These are phyloP conservation scores for Petrosia ficiformis DNA, from an alignment of 37 sponge, comb jelly and placozoan species.

Conservation along the genomic window DNA sequence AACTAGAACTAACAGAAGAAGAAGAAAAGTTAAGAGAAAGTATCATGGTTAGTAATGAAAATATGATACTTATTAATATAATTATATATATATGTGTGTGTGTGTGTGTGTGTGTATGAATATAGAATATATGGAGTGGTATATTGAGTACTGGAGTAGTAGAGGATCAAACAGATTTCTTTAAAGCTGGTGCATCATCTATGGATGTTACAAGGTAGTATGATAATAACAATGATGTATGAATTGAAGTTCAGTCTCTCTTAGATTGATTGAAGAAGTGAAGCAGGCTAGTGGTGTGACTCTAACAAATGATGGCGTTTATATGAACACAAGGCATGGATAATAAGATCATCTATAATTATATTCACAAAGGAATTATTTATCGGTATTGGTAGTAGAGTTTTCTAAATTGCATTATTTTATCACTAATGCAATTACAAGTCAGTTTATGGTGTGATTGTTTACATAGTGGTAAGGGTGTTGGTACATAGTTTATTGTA, in stretches of 20 bases:
- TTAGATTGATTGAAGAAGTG: slow-evolving; percentile 84
- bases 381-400: no score
- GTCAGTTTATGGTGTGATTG: no score
- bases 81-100: not conserved
- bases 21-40: slow-evolving; percentile 63
- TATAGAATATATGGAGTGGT: slow-evolving; percentile 65
- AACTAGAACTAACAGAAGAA: slow-evolving; percentile 69
- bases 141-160: slow-evolving; percentile 62
- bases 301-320: slow-evolving; percentile 81
- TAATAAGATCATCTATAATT: no score
- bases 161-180: slow-evolving; percentile 90
- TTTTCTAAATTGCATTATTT: no score
- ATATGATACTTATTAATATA: not conserved
- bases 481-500: no score
- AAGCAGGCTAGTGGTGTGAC: slow-evolving; percentile 56
- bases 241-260: no score
- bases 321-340: no score
- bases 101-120: no score
- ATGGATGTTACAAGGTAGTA: slow-evolving; percentile 95
- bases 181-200: slow-evolving; percentile 84
- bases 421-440: no score
- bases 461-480: no score
- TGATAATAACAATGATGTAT: no score
- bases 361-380: no score
- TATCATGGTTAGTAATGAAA: slow-evolving; percentile 22